Base-by-base conservation (phyloP, 1,140 invertebrate species). In the Drosophila kepulauana region DNA sequence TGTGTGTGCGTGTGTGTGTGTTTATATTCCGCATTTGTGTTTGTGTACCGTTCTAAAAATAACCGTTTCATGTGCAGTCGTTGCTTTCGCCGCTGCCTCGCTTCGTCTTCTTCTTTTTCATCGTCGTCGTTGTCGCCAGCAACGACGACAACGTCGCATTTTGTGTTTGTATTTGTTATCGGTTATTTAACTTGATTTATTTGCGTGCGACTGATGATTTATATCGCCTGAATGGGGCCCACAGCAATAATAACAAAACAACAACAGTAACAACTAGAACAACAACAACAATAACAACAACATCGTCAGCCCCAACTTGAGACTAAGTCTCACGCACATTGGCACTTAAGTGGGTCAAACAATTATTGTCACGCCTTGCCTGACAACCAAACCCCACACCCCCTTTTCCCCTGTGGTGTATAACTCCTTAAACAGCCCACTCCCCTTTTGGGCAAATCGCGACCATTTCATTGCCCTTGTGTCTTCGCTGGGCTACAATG, bases 111-210 rank as follows among this genome's bases (percentile, higher is more conserved):
- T 41, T 65, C 41, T 46, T 57, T 20, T 61, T 73, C 33, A 61
- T 48, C 28, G 11, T 20, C 16, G 1, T 16, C 28, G 11, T 20
- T 28, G 1, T 16, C 43, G 16, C 13, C 56, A 5, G 13, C 33
- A 30, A 8, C 48, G 38, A 13, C 16, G 30, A 8, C 33, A n/a
- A 15, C 59, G 57, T 74, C 77, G 62, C 51, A 59, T 61, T 67
- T 64, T 71, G 58, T 66, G 63, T 75, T 68, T 79, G 72, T 89
- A 86, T 79, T 90, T 82, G 73, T 90, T 90, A 90, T 90, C 86
- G 86, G 79, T 82, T 90, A 80, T 90, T 90, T 82, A 86, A 86
- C 75, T 75, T 90, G 87, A 91, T 90, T 90, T 90, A 90, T 90
- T 90, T 90, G 86, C 87, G 87, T 86, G 86, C 79, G 76, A 75